Base-by-base conservation (phyloP, 2,888 invertebrate genomes). In the Cryptus armator region DNA sequence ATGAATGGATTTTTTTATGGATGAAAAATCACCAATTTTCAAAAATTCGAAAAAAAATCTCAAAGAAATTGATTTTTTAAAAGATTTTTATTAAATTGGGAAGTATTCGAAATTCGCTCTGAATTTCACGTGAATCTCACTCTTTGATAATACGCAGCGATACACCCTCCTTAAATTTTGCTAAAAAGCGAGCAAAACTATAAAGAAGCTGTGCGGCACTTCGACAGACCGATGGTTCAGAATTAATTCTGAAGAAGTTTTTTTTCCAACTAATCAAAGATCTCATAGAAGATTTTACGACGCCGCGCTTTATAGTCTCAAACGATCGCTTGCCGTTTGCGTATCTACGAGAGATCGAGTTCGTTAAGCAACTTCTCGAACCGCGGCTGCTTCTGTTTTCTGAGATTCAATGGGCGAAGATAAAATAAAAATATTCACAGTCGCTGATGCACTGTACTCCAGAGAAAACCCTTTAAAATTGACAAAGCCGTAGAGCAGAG, bases 251-350 rank as follows among this genome's bases (percentile, higher is more conserved):
- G 53, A 43, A 67, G 53, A 56, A 67, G 43, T 16, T 70, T 43
- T 74, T 74, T 70, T 70, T 64, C 16, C 59, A 19, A 53, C 51
- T 78, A 75, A 85, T 81, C 84, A 81, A 37, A n/a, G 62, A 70
- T 67, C 43, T 43, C 16, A 56, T 12, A 14, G 29, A 59, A 43
- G 29, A 53, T 74, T 82, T 85, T 79, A 85, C 79, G 85, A 85
- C 70, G 24, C 74, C 64, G 51, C 62, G 3, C 29, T 48, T 70
- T 43, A 44, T 70, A 80, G 44, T 59, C 29, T 29, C 12, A 6
- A 19, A 29, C 12, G 4, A 3, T 37, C 9, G 59, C 59, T 12
- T 9, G 24, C 12, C 59, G 29, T 59, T 29, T 29, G 56, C 19
- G 7, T 64, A 48, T 70, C 46, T 48, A 81, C 62, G 29, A 2